A percentile compares a stretch with the other conserved stretches of the same genome.
Conservation (phyloP, 2,113 vertebrate genomes). For the Uropsilus gracilis region DNA sequence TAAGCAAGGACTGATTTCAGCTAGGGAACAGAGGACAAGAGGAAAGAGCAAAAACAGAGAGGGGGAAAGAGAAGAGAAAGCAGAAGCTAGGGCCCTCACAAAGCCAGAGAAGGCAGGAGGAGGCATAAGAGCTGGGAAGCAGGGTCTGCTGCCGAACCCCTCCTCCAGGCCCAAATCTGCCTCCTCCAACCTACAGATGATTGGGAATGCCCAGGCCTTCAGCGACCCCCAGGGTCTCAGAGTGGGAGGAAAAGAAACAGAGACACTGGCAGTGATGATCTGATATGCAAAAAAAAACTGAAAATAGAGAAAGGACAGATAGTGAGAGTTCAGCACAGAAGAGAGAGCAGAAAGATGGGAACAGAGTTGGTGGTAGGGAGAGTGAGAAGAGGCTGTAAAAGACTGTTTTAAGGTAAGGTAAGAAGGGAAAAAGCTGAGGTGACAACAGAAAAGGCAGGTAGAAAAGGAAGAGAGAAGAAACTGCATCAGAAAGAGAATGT, state of each 20-base stretch:
- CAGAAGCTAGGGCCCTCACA: not conserved
- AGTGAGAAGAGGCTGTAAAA: not conserved
- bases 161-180: not conserved
- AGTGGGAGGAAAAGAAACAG: not conserved
- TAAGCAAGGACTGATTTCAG: not conserved
- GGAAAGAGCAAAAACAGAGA: constrained; percentile 51
- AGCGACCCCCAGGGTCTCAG: too few relatives aligned
- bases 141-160: not conserved
- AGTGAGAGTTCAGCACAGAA: not conserved
- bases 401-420: not conserved
- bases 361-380: not conserved
- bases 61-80: not conserved
- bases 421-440: constrained; percentile 64
- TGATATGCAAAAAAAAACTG: not conserved
- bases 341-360: not conserved
- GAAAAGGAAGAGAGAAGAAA: not conserved
- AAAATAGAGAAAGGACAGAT: not conserved
- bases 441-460: not conserved
- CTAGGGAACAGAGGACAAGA: not conserved
- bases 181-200: too few relatives aligned
- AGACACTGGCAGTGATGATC: not conserved
- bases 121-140: constrained; percentile 61
- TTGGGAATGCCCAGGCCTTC: too few relatives aligned
- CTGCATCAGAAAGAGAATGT: not conserved
- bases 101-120: constrained; percentile 72